Conservation (phyloP, 1,140 invertebrate genomes). For the Acyrthosiphon pisum region DNA sequence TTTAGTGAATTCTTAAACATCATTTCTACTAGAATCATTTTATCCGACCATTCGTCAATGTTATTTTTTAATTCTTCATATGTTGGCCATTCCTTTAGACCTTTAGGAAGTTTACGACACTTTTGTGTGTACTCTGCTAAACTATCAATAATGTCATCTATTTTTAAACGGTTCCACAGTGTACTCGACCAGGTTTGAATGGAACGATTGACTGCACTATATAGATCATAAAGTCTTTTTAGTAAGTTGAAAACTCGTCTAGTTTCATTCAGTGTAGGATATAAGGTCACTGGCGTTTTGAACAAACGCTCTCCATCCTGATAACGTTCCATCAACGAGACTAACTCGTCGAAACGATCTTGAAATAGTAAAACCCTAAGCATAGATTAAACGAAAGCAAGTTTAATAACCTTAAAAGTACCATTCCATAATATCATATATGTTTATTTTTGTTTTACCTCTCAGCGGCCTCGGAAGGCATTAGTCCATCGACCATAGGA, state of each 20-base stretch:
- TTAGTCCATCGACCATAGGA: slow-evolving; percentile 29
- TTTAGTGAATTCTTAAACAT: slow-evolving; percentile 99
- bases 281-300: slow-evolving; percentile 86
- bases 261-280: slow-evolving; percentile 89
- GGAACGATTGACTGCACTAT: slow-evolving; percentile 91
- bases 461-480: slow-evolving; percentile 23
- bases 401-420: neutral
- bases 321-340: slow-evolving; percentile 89
- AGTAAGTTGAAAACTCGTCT: slow-evolving; percentile 94
- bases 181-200: slow-evolving; percentile 97
- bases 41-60: slow-evolving; percentile 97
- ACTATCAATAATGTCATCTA: slow-evolving; percentile 96
- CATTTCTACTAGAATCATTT: slow-evolving; percentile 91
- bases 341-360: slow-evolving; percentile 95
- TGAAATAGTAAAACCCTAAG: slow-evolving; percentile 61
- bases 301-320: slow-evolving; percentile 94
- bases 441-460: neutral
- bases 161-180: slow-evolving; percentile 93
- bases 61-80: slow-evolving; percentile 94
- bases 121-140: slow-evolving; percentile 95
- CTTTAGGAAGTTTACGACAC: slow-evolving; percentile 93
- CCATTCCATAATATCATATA: too few species aligned
- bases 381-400: neutral
- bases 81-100: slow-evolving; percentile 89
- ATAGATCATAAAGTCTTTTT: slow-evolving; percentile 94